Percentiles rank a stretch among this genome's conserved stretches.
These are phyloP conservation scores for Dendrolimus pini DNA, from an alignment of 2,888 invertebrate species.

Conservation along the genomic window DNA sequence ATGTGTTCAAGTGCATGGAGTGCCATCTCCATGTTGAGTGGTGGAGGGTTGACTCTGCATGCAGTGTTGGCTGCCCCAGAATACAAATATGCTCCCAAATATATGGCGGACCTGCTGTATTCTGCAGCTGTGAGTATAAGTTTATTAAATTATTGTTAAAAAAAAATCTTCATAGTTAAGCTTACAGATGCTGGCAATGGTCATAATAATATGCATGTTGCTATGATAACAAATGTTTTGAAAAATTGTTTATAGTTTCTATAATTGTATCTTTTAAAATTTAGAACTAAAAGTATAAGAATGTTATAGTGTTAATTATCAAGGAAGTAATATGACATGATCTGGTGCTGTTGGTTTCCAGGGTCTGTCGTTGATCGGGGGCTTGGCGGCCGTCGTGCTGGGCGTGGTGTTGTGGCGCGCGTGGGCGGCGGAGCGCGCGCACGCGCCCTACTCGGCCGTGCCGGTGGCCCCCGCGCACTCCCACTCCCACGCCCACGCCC, in stretches of 20 bases:
- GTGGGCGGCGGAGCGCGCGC: constrained; percentile 16
- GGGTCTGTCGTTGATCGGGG: constrained; percentile 32
- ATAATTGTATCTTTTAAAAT: too few species aligned
- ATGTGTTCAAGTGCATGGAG: constrained; percentile 37
- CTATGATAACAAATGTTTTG: too few species aligned
- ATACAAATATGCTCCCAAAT: constrained; percentile 27
- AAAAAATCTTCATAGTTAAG: too few species aligned
- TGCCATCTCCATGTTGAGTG: constrained; percentile 35
- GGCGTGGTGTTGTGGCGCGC: constrained; percentile 15
- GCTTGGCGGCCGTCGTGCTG: constrained; percentile 16
- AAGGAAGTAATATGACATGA: too few species aligned
- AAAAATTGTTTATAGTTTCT: too few species aligned
- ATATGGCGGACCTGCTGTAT: constrained; percentile 23
- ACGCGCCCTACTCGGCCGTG: constrained; percentile 10
- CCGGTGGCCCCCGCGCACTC: constrained; percentile 9
- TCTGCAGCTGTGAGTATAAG: constrained; percentile 26
- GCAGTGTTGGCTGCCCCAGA: constrained; percentile 34
- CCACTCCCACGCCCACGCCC: constrained; percentile 6
- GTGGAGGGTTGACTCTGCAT: constrained; percentile 38
- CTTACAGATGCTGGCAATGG: too few species aligned
- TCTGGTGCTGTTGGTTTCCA: constrained; percentile 12
- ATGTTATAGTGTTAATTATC: too few species aligned
- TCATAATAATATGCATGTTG: too few species aligned
- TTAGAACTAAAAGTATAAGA: too few species aligned
- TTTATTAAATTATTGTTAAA: too few species aligned